Conservation (phyloP, 1,140 invertebrate genomes). For the Penaeus chinensis region DNA sequence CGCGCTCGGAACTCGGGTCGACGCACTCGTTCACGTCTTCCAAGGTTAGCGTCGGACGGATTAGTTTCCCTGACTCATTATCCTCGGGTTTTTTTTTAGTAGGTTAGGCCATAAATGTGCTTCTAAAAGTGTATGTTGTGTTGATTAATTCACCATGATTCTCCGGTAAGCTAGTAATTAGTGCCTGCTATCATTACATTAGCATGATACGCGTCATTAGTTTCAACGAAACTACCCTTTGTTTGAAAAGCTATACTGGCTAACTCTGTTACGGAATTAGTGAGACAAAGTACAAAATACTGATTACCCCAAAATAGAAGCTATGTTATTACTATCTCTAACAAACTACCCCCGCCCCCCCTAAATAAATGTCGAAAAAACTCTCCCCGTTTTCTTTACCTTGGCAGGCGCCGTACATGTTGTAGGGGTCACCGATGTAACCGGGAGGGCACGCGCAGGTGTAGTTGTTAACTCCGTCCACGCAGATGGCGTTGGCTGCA, state of each 20-base stretch:
- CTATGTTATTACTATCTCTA: background rate
- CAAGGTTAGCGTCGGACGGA: slow-evolving; percentile 29
- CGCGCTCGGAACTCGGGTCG: slow-evolving; percentile 32
- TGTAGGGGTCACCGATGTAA: slow-evolving; percentile 78
- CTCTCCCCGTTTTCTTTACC: slow-evolving; percentile 70
- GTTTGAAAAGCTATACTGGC: too few species aligned
- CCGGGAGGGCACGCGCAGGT: slow-evolving; percentile 82
- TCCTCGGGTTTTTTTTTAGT: too few species aligned
- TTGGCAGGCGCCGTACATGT: slow-evolving; percentile 73
- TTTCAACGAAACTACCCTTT: too few species aligned
- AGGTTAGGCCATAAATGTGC: too few species aligned
- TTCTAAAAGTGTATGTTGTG: too few species aligned
- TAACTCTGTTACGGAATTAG: too few species aligned
- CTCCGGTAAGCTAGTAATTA: too few species aligned
- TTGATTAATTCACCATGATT: too few species aligned
- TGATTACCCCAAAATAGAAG: background rate
- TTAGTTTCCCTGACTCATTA: too few species aligned
- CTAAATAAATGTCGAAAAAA: background rate
- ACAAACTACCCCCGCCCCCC: background rate
- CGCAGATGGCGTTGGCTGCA: slow-evolving; percentile 79
- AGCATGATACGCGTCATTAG: too few species aligned
- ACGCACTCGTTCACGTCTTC: slow-evolving; percentile 65
- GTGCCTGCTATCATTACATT: too few species aligned
- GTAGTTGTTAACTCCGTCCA: slow-evolving; percentile 79
- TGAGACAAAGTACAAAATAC: background rate